phyloP scores from a whole-genome alignment of 2,888 invertebrate genomes.

The Melieria omissa region DNA sequence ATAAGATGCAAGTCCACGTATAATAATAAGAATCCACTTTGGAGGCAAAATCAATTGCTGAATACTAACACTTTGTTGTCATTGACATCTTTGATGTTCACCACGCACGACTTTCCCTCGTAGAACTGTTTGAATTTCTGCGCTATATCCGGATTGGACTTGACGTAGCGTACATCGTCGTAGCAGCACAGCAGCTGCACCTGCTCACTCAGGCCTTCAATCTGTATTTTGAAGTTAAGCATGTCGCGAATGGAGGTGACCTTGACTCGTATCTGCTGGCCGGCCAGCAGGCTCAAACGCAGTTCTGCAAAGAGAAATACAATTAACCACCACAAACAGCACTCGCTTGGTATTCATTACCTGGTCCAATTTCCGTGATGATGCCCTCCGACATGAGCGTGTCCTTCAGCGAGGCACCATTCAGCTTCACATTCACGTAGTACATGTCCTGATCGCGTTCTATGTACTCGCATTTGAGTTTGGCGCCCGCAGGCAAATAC shows the following conservation, averaged over 20 bases:
- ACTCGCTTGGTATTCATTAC: constrained; percentile 34
- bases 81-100: constrained; percentile 62
- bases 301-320: constrained; percentile 51
- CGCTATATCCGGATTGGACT: constrained; percentile 61
- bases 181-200: constrained; percentile 63
- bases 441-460: constrained; percentile 52
- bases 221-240: constrained; percentile 63
- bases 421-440: constrained; percentile 60
- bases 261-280: constrained; percentile 64
- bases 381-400: constrained; percentile 57
- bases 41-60: neutral
- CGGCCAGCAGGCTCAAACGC: constrained; percentile 57
- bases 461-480: constrained; percentile 59
- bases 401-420: constrained; percentile 58
- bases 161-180: constrained; percentile 62
- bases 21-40: neutral
- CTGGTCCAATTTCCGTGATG: constrained; percentile 55
- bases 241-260: constrained; percentile 59
- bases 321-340: neutral
- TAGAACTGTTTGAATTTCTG: constrained; percentile 69
- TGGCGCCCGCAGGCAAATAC: constrained; percentile 59
- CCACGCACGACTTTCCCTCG: constrained; percentile 63
- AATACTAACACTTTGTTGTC: constrained; percentile 64
- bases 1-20: neutral
- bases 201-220: constrained; percentile 58